Base-by-base conservation (phyloP, 1,140 invertebrate species). In the Heterodera schachtii region DNA sequence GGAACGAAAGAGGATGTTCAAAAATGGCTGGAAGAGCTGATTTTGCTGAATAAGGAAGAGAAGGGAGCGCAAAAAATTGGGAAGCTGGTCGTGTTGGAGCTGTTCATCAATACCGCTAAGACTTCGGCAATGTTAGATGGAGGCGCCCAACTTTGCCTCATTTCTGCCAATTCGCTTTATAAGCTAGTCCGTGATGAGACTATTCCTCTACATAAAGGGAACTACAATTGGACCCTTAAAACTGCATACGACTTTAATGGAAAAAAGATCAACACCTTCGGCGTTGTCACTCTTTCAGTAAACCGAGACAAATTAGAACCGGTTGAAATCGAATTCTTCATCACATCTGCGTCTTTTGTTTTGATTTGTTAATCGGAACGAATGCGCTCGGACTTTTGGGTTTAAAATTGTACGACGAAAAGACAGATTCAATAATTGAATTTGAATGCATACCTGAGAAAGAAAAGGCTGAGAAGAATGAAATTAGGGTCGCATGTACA, bases 71-170 rank as follows among this genome's bases (percentile, higher is more conserved):
- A 21, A 47, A 75, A 46, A 47, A 41, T 75, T 9, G 73, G 73
- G 9, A 75, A 75, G 60, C 41, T 75, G n/a, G 43, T 75, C 47
- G 60, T 57, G n/a, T 75, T 75, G 44, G 73, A 75, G 6, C 7
- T 75, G 49, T 75, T 73, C 73, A 49, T 74, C 19, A n/a, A 74
- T 41, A 21, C 21, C 0, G 3, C 21, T 9, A 74, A 74, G 41
- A 41, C 31, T 3, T 7, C 73, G 7, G 73, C 73, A 3, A 74
- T 74, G n/a, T 46, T 52, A n/a, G 19, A 74, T 0, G 73, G 73
- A 5, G 73, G 73, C 31, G 73, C 73, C 1, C 73, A 74, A 11
- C n/a, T 74, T 5, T 74, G n/a, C 8, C 31, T 74, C 19, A 74
- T 74, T 44, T 74, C 73, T 1, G n/a, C 73, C n/a, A n/a, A 74